Percentiles rank a stretch among this genome's conserved stretches.
Evolutionary conservation across 2,797 vertebrate species (phyloP).

Genomic region (Hyperoplus lanceolatus): DNA sequence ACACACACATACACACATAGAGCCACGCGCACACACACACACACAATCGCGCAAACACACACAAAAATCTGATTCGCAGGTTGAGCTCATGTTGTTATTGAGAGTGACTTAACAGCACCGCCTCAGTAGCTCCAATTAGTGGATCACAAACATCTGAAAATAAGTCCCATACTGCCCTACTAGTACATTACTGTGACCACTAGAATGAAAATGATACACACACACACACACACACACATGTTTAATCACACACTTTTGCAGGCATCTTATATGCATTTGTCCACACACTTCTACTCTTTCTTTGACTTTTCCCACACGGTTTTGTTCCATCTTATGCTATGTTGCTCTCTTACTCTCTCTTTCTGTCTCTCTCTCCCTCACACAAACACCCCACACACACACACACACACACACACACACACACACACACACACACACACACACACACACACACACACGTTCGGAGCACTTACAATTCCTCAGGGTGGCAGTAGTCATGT

Average conservation of each 20-base stretch:
- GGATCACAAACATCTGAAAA: constrained; percentile 58
- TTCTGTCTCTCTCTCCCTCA: not conserved
- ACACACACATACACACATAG: constrained; percentile 1
- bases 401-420: constrained; percentile 11
- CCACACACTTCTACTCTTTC: not conserved
- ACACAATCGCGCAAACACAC: constrained; percentile 18
- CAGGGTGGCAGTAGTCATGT: constrained; percentile 60
- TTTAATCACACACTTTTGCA: not conserved
- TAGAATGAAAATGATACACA: constrained; percentile 23
- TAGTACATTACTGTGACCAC: constrained; percentile 28
- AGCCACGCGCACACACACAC: constrained; percentile 1
- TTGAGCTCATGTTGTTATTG: constrained; percentile 52
- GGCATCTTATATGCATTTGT: constrained; percentile 2
- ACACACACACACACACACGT: constrained; percentile 14
- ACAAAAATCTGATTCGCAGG: constrained; percentile 34
- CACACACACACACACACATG: not conserved
- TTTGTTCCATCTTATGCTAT: constrained; percentile 7
- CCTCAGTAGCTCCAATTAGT: constrained; percentile 64
- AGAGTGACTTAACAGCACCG: constrained; percentile 56
- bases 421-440: constrained; percentile 10
- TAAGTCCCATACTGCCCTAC: not conserved
- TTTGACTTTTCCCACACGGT: constrained; percentile 20
- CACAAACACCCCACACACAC: not conserved
- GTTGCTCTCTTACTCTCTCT: not conserved
- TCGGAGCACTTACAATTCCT: constrained; percentile 53